Percentiles rank a stretch among this genome's conserved stretches.
phyloP scores from a whole-genome alignment of 2,888 invertebrate species.

The Buathra laborator region DNA sequence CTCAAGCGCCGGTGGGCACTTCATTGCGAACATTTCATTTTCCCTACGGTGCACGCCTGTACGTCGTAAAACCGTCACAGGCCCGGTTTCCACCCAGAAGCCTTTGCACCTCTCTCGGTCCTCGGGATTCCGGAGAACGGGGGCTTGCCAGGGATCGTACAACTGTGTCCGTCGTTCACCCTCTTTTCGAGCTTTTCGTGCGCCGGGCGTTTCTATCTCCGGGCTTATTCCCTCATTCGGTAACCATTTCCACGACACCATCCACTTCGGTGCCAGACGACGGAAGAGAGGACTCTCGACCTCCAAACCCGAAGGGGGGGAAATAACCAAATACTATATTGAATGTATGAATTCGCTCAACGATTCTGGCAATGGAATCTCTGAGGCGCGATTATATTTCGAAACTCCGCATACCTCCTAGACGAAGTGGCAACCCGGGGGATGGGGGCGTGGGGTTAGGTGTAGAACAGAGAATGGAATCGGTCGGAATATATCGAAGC shows the following conservation, averaged over 20 bases:
- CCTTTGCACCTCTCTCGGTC: conserved; percentile 53
- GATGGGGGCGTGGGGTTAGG: not conserved
- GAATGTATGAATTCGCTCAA: conserved; percentile 52
- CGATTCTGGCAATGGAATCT: conserved; percentile 43
- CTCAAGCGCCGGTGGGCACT: conserved; percentile 65
- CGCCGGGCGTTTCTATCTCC: conserved; percentile 24
- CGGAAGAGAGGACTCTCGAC: conserved; percentile 15
- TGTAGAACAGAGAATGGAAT: conserved; percentile 6
- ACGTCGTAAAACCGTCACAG: conserved; percentile 65
- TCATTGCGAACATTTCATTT: conserved; percentile 69
- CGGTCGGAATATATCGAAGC: conserved; percentile 22
- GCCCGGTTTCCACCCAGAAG: conserved; percentile 45
- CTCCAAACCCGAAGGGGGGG: conserved; percentile 25
- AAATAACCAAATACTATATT: conserved; percentile 61
- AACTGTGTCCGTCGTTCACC: conserved; percentile 7
- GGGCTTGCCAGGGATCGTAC: conserved; percentile 37
- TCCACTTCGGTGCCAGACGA: conserved; percentile 4
- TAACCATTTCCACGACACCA: conserved; percentile 28
- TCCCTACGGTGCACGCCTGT: conserved; percentile 44
- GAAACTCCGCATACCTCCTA: conserved; percentile 2
- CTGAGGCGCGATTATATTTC: conserved; percentile 29
- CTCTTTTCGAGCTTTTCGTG: conserved; percentile 42
- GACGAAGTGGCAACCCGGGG: not conserved
- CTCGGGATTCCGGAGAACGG: conserved; percentile 39
- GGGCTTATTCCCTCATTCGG: conserved; percentile 26